A percentile compares a stretch with the other conserved stretches of the same genome.
phyloP scores from a whole-genome alignment of 1,140 invertebrate species.

The Caerostris darwini region DNA sequence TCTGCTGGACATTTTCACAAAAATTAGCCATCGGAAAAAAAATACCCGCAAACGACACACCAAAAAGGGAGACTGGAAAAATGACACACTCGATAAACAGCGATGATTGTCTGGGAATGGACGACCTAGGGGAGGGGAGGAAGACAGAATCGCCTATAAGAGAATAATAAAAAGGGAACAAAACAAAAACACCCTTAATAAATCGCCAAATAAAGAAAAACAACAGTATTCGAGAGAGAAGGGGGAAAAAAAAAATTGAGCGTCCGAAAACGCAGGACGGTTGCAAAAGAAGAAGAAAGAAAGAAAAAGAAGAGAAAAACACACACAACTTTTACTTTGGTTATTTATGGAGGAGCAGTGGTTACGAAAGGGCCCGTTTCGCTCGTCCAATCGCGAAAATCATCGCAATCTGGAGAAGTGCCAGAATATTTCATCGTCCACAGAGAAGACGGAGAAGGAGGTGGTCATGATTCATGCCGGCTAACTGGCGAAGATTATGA shows the following conservation, averaged over 20 bases:
- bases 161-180: neutral
- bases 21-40: too few relatives aligned
- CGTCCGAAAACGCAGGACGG: constrained; percentile 24
- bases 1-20: too few relatives aligned
- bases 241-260: neutral
- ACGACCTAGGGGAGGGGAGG: neutral
- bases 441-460: constrained; percentile 12
- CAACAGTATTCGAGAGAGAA: neutral
- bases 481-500: constrained; percentile 27
- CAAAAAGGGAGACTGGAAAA: neutral
- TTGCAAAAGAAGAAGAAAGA: neutral
- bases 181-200: constrained; percentile 17
- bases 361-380: constrained; percentile 36
- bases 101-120: constrained; percentile 35
- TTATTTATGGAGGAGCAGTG: constrained; percentile 35
- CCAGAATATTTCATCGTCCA: constrained; percentile 36
- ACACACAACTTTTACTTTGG: too few relatives aligned
- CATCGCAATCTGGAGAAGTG: constrained; percentile 34
- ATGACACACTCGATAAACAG: constrained; percentile 22
- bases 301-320: too few relatives aligned
- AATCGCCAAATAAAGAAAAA: neutral
- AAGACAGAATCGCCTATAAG: neutral
- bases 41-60: too few relatives aligned
- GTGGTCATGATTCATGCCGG: constrained; percentile 25
- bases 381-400: constrained; percentile 41